Conservation (phyloP, 2,113 vertebrate genomes). For the Melanostigma gelatinosum region DNA sequence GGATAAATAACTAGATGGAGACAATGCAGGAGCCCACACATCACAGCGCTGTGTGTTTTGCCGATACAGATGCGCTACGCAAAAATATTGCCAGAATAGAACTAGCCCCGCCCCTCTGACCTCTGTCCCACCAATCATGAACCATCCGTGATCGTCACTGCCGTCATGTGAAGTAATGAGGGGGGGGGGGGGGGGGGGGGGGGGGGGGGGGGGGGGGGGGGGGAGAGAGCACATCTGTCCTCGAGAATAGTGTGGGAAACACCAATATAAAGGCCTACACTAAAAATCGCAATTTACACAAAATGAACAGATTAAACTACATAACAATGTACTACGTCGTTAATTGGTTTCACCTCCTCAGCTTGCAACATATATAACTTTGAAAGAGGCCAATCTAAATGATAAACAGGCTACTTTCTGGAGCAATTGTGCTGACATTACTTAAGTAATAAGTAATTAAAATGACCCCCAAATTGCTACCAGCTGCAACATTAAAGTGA, state of each 20-base stretch:
- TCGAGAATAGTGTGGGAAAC: background rate
- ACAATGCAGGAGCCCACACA: conserved; percentile 24
- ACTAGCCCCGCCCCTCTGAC: conserved; percentile 59
- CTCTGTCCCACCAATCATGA: conserved; percentile 39
- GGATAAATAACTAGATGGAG: conserved; percentile 11
- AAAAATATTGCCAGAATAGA: conserved; percentile 59
- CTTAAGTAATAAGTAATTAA: background rate
- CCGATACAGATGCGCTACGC: conserved; percentile 75
- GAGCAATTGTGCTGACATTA: background rate
- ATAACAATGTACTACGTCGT: too few relatives aligned
- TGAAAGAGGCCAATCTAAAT: background rate
- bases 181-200: background rate
- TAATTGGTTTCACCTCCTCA: too few relatives aligned
- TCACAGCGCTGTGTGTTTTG: conserved; percentile 24
- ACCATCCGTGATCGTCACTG: background rate
- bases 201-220: fast-evolving
- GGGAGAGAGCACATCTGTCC: background rate
- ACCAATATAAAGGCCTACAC: background rate
- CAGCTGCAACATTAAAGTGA: background rate
- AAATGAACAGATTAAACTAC: too few relatives aligned
- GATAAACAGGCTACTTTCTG: background rate
- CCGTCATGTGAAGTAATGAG: background rate
- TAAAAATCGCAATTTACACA: background rate
- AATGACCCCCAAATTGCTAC: background rate
- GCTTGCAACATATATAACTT: too few relatives aligned